These are phyloP conservation scores for Crambe crambe DNA, from an alignment of 37 sponge, comb jelly and placozoan genomes.

Conservation along the genomic window DNA sequence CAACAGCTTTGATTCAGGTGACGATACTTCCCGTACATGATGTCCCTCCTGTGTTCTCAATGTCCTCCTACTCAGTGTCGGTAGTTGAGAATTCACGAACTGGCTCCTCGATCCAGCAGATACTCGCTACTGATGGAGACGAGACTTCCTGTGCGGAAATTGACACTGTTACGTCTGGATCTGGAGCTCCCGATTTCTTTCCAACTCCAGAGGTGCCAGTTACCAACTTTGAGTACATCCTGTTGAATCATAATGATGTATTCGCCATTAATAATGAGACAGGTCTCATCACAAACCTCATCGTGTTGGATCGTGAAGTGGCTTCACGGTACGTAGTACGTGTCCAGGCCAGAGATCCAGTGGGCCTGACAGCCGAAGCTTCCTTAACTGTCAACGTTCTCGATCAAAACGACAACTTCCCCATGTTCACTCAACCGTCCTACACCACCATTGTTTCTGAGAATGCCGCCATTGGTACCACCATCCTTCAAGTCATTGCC, in stretches of 20 bases:
- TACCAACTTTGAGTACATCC: constrained; percentile 2
- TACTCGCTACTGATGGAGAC: constrained; percentile 55
- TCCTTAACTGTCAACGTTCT: constrained; percentile 26
- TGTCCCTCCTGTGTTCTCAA: constrained; percentile 67
- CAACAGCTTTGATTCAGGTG: constrained; percentile 36
- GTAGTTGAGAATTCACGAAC: constrained; percentile 21
- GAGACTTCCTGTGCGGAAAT: neutral
- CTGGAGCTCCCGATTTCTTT: neutral
- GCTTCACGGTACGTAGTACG: neutral
- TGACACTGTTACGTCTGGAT: neutral
- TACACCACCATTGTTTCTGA: constrained; percentile 32
- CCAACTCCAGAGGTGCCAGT: constrained; percentile 11
- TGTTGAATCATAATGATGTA: constrained; percentile 16
- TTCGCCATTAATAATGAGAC: neutral
- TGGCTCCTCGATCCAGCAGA: constrained; percentile 5
- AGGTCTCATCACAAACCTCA: neutral
- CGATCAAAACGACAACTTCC: constrained; percentile 63
- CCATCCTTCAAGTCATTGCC: constrained; percentile 40
- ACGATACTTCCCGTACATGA: constrained; percentile 66
- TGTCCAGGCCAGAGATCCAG: constrained; percentile 6
- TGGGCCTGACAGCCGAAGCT: constrained; percentile 1
- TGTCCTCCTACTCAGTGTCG: constrained; percentile 7
- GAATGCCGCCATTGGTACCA: constrained; percentile 24
- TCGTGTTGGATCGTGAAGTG: neutral
- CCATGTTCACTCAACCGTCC: constrained; percentile 22